Base-by-base conservation (phyloP, 2,888 invertebrate genomes). In the Thumatha senex region DNA sequence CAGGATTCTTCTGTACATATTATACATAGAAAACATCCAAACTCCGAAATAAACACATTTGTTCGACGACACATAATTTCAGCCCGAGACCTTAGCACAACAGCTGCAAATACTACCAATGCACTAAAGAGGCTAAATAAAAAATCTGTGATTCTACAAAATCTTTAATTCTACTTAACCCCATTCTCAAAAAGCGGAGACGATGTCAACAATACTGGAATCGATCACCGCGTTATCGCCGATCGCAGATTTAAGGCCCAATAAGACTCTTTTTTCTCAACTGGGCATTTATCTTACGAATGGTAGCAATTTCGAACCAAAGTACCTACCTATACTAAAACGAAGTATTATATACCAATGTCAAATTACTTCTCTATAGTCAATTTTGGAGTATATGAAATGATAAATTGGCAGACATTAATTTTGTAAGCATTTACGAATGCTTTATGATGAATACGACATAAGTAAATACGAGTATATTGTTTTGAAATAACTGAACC, bases 281-380 rank as follows among this genome's bases (percentile, higher is more conserved):
- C 58, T 68, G 57, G 56, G 55, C 78, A 73, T 77, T 80, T 75
- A 74, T 82, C 80, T 76, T 61, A 40, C 56, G 57, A 80, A 79
- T 76, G 74, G 72, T 66, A 70, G 70, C 72, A 64, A 76, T 77
- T 77, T 73, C 57, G 52, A 52, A 57, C 59, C 48, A 48, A 48
- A 54, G 48, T 57, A 51, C 18, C 18, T 24, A 24, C 18, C 56
- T 61, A 60, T 58, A 24, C 43, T 40, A 35, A 40, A 24, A 29
- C 11, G 10, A 38, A 14, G 53, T 53, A 54, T 54, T 54, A 47
- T 24, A 48, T 38, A 45, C 24, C 39, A 51, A 51, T 53, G 52
- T 33, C 49, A 42, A n/a, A 24, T 24, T 40, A 11, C 31, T 9
- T 33, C 29, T 47, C 35, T 40, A 40, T 14, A 7, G 29, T 2